Base-by-base conservation (phyloP, 2,113 vertebrate species). In the Odontesthes bonariensis region DNA sequence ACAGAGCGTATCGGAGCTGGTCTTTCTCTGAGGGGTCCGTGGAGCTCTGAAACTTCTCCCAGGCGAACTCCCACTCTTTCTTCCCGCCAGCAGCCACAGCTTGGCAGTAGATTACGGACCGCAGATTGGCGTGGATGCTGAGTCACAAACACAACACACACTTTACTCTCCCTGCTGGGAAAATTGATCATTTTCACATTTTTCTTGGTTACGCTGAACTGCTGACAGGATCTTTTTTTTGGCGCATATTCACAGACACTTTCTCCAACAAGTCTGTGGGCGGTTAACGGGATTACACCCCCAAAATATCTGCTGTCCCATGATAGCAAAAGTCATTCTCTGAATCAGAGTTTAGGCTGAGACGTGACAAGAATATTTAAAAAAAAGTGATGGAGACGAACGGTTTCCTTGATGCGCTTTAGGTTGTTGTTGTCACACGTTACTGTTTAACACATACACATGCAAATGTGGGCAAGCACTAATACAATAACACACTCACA, bases 111-210 rank as follows among this genome's bases (percentile, higher is more conserved):
- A 99, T 87, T 8, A 85, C 32, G 1, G 92, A 91, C 54, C 95
- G 94, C 83, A 99, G 88, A 81, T 97, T 97, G 54, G 92, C 77
- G 23, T 92, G 76, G 84, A 99, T 96, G 6, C 97, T 98, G 61
- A 44, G 68, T 33, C 53, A 69, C 49, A 82, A 47, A 72, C 38
- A 62, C 8, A 70, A 69, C 38, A 69, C 3, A 47, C 13, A 56
- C 49, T 63, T 80, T 35, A 66, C 19, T 62, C 47, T 23, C 1
- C 20, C 20, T n/a, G 44, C 23, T 60, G 35, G 52, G 35, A 17
- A 10, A 33, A 40, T 4, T 11, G 57, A 8, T 65, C 31, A 33
- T 77, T 47, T 70, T 66, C 51, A 63, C 53, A 27, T 69, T 64
- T 47, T 38, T 64, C 49, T 13, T 47, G 14, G 38, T 67, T 53